Evolutionary conservation across 2,888 invertebrate species (phyloP), one percentile per base, ranked within the genome.

Genomic region (Ophion obscuratus): DNA sequence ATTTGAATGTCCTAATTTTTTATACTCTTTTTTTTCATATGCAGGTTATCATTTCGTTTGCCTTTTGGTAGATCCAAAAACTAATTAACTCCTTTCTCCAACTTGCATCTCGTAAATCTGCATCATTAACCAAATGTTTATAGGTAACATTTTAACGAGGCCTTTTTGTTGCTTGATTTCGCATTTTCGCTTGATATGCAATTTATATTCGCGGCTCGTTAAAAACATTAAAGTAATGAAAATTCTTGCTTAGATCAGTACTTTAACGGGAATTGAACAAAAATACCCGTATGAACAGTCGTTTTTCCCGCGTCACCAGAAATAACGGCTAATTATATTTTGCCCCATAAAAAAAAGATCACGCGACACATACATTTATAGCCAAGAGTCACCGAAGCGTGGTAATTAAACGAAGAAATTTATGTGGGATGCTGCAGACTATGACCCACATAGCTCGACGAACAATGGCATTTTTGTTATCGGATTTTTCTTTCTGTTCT

Each of bases 321-420:
- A 70, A 53, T 70, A 27, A 73, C 31, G 53, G 73, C 36, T 73
- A 59, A 73, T 73, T 73, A 36, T 59, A 57, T 57, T 59, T 59
- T 59, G 1, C 11, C n/a, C 27, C 53, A 10, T n/a, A 24, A 11
- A 11, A 59, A 59, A 36, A 90, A 89, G 86, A 87, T 89, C 87
- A 85, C 88, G 86, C 88, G 85, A 87, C 88, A 75, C 24, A 20
- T 77, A 64, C 20, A 70, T 53, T 59, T 20, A 47, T 11, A 24
- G 47, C 40, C 53, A 31, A 57, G 40, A 73, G 62, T 68, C 62
- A 75, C 64, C 74, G 81, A 74, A 74, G 74, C 81, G 74, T 75
- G 81, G 64, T 85, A 85, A 85, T 85, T 85, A 81, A 85, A 85
- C 85, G 78, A 62, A 68, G 24, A 81, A 85, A 85, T 81, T 85